These are phyloP conservation scores for Netta rufina DNA, from an alignment of 2,797 vertebrate species.

Conservation along the genomic window DNA sequence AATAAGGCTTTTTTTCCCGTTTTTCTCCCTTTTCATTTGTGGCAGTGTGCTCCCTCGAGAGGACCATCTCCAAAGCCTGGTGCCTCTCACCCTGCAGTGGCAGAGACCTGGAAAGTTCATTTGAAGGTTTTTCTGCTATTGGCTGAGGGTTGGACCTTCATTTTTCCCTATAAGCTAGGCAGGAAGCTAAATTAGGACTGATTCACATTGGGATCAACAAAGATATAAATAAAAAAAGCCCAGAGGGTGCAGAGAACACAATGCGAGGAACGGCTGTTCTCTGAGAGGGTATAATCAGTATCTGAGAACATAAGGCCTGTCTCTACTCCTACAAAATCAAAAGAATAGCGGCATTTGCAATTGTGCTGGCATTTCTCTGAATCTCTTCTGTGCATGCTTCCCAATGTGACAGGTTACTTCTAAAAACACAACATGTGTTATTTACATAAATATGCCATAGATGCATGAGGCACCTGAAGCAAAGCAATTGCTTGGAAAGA, in stretches of 20 bases:
- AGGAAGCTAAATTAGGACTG: background rate
- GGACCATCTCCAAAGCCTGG: rapidly evolving
- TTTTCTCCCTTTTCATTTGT: background rate
- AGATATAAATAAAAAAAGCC: constrained; percentile 16
- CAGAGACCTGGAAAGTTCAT: background rate
- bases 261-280: background rate
- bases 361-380: background rate
- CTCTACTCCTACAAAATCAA: background rate
- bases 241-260: constrained; percentile 48
- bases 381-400: background rate
- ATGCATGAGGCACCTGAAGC: background rate
- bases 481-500: background rate
- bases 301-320: constrained; percentile 9
- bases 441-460: background rate
- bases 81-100: rapidly evolving
- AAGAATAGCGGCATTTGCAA: background rate
- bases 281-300: background rate
- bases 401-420: background rate
- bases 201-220: background rate
- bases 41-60: background rate
- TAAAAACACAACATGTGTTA: background rate
- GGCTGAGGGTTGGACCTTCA: background rate
- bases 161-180: background rate
- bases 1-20: background rate
- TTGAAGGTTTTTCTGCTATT: background rate